These are phyloP conservation scores for Gephyroberyx darwinii DNA, from an alignment of 2,797 vertebrate genomes.

Conservation along the genomic window DNA sequence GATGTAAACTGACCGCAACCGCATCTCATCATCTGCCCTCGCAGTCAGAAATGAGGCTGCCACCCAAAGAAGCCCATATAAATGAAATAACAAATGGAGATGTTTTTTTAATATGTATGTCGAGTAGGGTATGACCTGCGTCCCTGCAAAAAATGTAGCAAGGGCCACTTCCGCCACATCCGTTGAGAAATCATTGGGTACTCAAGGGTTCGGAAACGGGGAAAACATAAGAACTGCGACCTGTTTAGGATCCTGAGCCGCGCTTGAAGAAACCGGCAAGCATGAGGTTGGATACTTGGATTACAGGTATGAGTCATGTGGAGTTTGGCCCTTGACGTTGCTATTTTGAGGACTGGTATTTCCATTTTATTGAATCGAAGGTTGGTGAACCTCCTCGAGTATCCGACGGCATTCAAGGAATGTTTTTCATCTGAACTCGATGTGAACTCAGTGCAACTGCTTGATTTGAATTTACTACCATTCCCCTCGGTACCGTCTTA, in stretches of 20 bases:
- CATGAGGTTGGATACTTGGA: conserved; percentile 38
- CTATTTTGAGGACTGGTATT: conserved; percentile 50
- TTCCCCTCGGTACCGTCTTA: too few species aligned
- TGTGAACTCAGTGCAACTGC: neutral
- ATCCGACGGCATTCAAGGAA: conserved; percentile 44
- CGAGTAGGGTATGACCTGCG: too few species aligned
- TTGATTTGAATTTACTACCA: neutral
- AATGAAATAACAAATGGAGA: too few species aligned
- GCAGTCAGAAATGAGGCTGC: too few species aligned
- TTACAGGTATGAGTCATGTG: conserved; percentile 22
- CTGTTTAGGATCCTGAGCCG: conserved; percentile 6
- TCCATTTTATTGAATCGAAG: conserved; percentile 34
- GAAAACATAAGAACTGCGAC: conserved; percentile 28
- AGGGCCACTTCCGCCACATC: neutral
- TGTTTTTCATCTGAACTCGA: conserved; percentile 40
- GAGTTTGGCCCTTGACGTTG: conserved; percentile 29
- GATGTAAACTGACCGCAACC: too few species aligned
- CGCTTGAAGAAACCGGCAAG: neutral
- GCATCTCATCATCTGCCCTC: too few species aligned
- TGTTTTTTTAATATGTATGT: too few species aligned
- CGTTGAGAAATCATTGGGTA: conserved; percentile 7
- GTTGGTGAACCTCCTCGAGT: conserved; percentile 22
- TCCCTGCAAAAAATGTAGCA: too few species aligned
- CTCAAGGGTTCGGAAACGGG: neutral
- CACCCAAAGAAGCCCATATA: too few species aligned